Conservation (phyloP, 2,113 vertebrate genomes). For the Rana temporaria region DNA sequence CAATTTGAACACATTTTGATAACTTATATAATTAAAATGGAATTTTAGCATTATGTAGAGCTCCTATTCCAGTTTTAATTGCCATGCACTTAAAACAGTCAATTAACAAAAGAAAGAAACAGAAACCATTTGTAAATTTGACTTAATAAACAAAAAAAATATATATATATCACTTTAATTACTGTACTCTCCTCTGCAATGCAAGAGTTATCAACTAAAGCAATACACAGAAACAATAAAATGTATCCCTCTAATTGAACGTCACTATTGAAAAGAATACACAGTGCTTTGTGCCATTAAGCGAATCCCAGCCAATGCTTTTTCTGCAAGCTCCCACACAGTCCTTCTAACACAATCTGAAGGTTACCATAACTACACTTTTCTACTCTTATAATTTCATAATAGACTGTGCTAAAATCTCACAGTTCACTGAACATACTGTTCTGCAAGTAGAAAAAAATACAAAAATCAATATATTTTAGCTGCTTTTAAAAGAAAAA, state of each 20-base stretch:
- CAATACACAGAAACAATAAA: background rate
- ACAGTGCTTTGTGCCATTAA: conserved; percentile 33
- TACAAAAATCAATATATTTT: conserved; percentile 49
- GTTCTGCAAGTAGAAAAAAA: conserved; percentile 42
- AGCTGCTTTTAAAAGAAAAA: conserved; percentile 17
- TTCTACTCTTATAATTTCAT: conserved; percentile 14
- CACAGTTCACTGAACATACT: conserved; percentile 28
- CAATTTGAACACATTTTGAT: too few species aligned
- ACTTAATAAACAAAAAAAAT: background rate
- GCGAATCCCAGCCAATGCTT: conserved; percentile 67
- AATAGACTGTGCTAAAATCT: conserved; percentile 24
- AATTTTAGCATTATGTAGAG: too few species aligned
- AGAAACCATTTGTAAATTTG: background rate
- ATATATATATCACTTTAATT: background rate
- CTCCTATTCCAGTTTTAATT: too few species aligned
- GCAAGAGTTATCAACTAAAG: background rate
- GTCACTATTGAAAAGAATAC: conserved; percentile 11
- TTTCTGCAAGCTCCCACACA: conserved; percentile 72
- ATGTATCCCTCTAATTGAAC: conserved; percentile 8
- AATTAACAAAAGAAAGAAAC: background rate
- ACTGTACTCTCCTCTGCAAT: background rate
- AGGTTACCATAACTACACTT: conserved; percentile 56
- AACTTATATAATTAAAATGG: too few species aligned
- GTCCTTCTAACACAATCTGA: conserved; percentile 63
- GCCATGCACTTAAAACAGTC: too few species aligned